Evolutionary conservation across 2,113 vertebrate species (phyloP), one percentile per base, ranked within the genome.

Genomic region (Elachura formosa): DNA sequence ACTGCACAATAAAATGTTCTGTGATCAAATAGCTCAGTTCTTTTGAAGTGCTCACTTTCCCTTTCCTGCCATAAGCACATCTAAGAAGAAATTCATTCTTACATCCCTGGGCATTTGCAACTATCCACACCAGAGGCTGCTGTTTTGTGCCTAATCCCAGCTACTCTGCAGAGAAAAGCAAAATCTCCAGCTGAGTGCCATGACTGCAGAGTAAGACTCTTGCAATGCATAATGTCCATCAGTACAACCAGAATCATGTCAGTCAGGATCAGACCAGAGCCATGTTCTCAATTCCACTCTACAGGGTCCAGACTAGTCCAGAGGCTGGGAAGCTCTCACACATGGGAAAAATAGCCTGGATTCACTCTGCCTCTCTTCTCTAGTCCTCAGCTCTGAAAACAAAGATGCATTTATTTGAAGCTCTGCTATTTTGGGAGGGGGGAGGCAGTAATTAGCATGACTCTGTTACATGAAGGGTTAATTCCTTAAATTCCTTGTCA

Each of bases 401-500:
- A 92, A 86, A 80, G 81, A 74, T 24, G 31, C 78, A 64, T 75
- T 96, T 85, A 94, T 79, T 79, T 83, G 83, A 74, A 93, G 78
- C n/a, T 87, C 64, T 87, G 68, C 41, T 84, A 68, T 66, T 77
- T 84, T 89, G n/a, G 45, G 11, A 21, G 12, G 18, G n/a, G 6
- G 36, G 38, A 61, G 71, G 63, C 40, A 66, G 31, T 40, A 93
- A 96, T 97, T 95, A 95, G 63, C 51, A 86, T 93, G 69, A 61
- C 62, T 88, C 74, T 52, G 62, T 92, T 93, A 93, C 62, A 78
- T 36, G 75, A 68, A 83, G 8, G 38, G 64, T 61, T 96, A 72
- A 49, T 79, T 86, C 95, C 84, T 96, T 85, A 73, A 95, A 87
- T 79, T 95, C 62, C 91, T 87, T 93, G 96, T 95, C 88, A 90